These are phyloP conservation scores for Hypena proboscidalis DNA, from an alignment of 2,888 invertebrate species.

Conservation along the genomic window DNA sequence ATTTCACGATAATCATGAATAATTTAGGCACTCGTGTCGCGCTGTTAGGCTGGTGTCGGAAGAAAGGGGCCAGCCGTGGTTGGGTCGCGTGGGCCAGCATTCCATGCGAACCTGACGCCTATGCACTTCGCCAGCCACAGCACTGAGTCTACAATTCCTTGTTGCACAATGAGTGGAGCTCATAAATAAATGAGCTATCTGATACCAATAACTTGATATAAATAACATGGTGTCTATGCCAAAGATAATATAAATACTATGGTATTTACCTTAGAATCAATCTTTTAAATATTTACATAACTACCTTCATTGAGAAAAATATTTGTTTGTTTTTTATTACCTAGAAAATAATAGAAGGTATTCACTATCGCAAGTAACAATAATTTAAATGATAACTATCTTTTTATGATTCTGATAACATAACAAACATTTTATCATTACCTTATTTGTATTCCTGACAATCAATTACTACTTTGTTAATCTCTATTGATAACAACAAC, in stretches of 20 bases:
- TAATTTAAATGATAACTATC: too few species aligned
- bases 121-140: slow-evolving; percentile 22
- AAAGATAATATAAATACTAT: slow-evolving; percentile 2
- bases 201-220: slow-evolving; percentile 10
- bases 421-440: too few species aligned
- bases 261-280: slow-evolving; percentile 2
- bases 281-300: slow-evolving; percentile 11
- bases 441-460: too few species aligned
- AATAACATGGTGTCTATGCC: slow-evolving; percentile 11
- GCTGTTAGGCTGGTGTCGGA: slow-evolving; percentile 3
- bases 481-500: too few species aligned
- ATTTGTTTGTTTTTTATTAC: too few species aligned
- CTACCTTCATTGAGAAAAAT: slow-evolving; percentile 35
- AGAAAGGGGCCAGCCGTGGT: slow-evolving; percentile 32
- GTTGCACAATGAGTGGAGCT: slow-evolving; percentile 38
- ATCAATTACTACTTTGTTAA: too few species aligned
- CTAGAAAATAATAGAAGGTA: too few species aligned
- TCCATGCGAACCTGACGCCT: slow-evolving; percentile 43
- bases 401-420: too few species aligned
- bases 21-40: slow-evolving; percentile 2
- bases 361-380: too few species aligned
- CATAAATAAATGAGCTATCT: slow-evolving; percentile 24
- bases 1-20: slow-evolving; percentile 2
- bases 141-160: slow-evolving; percentile 14
- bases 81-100: slow-evolving; percentile 36